Evolutionary conservation across 2,797 vertebrate genomes (phyloP).

Genomic region (Phataginus tricuspis): DNA sequence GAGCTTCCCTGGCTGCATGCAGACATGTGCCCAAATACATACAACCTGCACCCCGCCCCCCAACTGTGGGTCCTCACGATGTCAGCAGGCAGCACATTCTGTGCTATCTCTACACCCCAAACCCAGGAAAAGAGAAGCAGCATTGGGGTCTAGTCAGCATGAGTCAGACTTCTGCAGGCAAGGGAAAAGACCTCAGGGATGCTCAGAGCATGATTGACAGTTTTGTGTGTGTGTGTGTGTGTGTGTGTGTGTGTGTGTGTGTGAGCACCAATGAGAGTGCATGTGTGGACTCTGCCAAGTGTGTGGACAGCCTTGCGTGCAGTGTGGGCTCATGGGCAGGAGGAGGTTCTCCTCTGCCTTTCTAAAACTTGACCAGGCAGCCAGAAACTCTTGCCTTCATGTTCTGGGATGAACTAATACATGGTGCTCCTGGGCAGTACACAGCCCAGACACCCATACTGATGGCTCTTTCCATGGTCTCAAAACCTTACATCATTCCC

Average conservation of each 20-base stretch:
- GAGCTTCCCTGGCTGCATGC: not conserved
- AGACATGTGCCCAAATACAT: not conserved
- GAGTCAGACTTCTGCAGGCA: not conserved
- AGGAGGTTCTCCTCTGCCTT: not conserved
- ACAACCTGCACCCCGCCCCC: not conserved
- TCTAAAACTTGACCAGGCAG: not conserved
- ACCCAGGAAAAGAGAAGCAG: not conserved
- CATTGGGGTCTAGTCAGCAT: not conserved
- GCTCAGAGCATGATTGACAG: not conserved
- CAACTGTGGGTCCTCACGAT: not conserved
- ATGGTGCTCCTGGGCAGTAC: not conserved
- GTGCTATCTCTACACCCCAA: not conserved
- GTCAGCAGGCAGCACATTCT: not conserved
- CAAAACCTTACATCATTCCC: not conserved
- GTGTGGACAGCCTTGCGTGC: not conserved
- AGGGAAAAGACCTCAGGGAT: not conserved
- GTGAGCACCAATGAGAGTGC: not conserved
- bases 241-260: not conserved
- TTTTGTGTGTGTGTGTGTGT: too few relatives aligned
- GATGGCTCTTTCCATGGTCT: not conserved
- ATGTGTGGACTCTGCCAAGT: not conserved
- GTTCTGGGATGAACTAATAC: not conserved
- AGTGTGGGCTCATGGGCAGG: not conserved
- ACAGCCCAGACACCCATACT: not conserved
- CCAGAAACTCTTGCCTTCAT: not conserved